phyloP scores from a whole-genome alignment of 2,797 vertebrate species.

The Phataginus tetradactyla region DNA sequence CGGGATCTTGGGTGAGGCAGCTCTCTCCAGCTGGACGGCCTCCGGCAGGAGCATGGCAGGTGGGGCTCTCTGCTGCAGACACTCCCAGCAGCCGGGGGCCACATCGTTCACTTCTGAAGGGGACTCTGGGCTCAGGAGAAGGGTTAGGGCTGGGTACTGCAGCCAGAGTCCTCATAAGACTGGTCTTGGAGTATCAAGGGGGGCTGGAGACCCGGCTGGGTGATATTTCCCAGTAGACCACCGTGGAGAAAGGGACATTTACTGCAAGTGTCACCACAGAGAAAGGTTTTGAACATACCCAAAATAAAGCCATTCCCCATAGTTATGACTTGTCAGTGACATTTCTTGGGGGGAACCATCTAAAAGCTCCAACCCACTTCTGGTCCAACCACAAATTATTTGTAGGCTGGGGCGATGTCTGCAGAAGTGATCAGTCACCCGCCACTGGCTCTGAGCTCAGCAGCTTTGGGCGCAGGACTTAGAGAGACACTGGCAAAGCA shows the following conservation, averaged over 20 bases:
- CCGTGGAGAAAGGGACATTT: neutral
- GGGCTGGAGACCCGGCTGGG: neutral
- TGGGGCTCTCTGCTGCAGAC: neutral
- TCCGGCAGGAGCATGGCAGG: neutral
- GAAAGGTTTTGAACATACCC: neutral
- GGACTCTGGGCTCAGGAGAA: neutral
- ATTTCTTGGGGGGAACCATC: neutral
- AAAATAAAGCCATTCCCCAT: neutral
- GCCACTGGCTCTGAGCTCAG: neutral
- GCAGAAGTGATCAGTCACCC: neutral
- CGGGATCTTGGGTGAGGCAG: no score
- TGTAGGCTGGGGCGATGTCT: neutral
- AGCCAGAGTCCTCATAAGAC: neutral
- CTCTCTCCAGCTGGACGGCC: neutral
- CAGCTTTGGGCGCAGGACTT: neutral
- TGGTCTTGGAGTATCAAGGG: neutral
- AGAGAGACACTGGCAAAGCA: neutral
- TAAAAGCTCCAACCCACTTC: neutral
- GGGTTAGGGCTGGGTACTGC: no score
- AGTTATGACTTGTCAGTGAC: neutral
- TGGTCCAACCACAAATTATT: neutral
- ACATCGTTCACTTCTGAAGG: accelerated
- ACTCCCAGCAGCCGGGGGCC: neutral
- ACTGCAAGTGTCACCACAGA: neutral
- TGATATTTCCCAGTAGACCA: neutral